A percentile compares a stretch with the other conserved stretches of the same genome.
These are phyloP conservation scores for Pterocles gutturalis DNA, from an alignment of 2,113 vertebrate species.

Conservation along the genomic window DNA sequence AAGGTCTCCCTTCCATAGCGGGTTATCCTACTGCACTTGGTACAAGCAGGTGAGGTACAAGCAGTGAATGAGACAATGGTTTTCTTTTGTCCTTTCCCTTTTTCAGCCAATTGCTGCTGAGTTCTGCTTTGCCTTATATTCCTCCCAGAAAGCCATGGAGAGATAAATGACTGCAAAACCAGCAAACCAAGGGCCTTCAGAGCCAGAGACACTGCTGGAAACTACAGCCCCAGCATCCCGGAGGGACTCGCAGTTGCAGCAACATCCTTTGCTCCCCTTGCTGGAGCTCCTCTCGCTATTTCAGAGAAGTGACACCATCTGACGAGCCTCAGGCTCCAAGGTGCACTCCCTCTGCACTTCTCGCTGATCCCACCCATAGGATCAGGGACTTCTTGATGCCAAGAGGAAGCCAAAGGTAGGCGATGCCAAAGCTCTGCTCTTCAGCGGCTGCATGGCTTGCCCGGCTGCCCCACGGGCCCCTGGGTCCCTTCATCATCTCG, in stretches of 20 bases:
- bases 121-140: not conserved
- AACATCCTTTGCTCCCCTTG: not conserved
- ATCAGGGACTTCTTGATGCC: not conserved
- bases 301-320: not conserved
- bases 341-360: not conserved
- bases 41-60: not conserved
- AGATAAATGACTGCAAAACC: not conserved
- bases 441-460: fast-evolving
- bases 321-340: not conserved
- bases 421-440: not conserved
- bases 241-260: not conserved
- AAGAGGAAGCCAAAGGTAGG: not conserved
- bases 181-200: not conserved
- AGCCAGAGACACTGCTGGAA: not conserved
- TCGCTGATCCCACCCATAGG: not conserved
- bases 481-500: not conserved
- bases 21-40: too few relatives aligned
- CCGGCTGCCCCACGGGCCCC: not conserved
- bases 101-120: not conserved
- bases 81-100: not conserved
- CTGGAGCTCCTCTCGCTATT: not conserved
- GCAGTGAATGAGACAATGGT: fast-evolving
- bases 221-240: too few relatives aligned
- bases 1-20: not conserved
- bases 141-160: not conserved